Base-by-base conservation (phyloP, 2,113 vertebrate species). In the Genyomyrus donnyi region DNA sequence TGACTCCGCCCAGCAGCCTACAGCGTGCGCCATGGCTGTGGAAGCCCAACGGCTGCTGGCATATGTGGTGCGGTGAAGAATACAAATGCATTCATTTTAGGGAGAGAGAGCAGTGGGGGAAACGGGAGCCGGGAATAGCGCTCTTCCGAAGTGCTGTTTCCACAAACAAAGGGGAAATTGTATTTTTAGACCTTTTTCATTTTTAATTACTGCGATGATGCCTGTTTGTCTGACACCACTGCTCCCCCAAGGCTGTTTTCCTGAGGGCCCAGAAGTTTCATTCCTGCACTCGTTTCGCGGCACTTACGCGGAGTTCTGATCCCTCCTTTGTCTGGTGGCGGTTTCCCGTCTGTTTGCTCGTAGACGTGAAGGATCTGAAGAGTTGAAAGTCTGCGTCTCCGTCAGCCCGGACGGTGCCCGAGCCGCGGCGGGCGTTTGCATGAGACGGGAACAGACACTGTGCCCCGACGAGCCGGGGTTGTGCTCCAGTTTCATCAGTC, bases 191-290 rank as follows among this genome's bases (percentile, higher is more conserved):
- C 74, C 74, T 39, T 80, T 27, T 80, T 80, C 74, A 80, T 80
- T 80, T 80, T 80, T 80, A 80, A 80, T 80, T 80, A 80, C 74
- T 80, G 74, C 74, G 31, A 80, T 80, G 74, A 39, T 19, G 74
- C 15, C 13, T 80, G 74, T 39, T 35, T 80, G 74, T 42, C 31
- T 39, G 74, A 80, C 17, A 42, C 74, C 35, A 2, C 74, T 42
- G 74, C 17, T 77, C 74, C 35, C 31, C 35, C 31, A 80, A 7
- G 74, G 35, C 74, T 80, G 35, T 39, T 35, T 80, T 80, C 35
- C 31, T 39, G 31, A 8, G 74, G 31, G 74, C 35, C 31, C 74
- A 27, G 62, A 70, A 70, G n/a, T 70, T 31, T 31, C n/a, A 6
- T 19, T 80, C 17, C 74, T 2, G 13, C 74, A 6, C 35, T 13